phyloP scores from a whole-genome alignment of 2,113 vertebrate genomes.

The Philantomba maxwellii region DNA sequence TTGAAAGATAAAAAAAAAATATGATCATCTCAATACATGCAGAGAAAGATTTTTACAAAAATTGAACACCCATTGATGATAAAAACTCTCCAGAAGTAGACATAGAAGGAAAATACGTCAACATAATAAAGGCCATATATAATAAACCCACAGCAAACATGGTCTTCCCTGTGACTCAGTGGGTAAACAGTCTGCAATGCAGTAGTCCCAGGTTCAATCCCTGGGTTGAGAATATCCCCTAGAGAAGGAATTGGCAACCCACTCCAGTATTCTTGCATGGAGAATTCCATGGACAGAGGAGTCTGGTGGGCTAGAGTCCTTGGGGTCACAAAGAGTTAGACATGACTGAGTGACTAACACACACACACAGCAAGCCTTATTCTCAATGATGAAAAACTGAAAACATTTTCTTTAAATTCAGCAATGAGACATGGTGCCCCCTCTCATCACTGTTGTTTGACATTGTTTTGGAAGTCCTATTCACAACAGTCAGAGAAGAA shows the following conservation, averaged over 20 bases:
- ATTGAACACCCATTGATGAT: not conserved
- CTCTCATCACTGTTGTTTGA: not conserved
- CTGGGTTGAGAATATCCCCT: not conserved
- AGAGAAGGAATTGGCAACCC: not conserved
- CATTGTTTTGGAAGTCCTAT: not conserved
- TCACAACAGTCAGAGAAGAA: not conserved
- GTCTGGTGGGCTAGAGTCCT: not conserved
- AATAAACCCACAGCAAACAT: not conserved
- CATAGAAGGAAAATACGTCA: not conserved
- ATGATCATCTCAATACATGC: not conserved
- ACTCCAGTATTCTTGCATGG: not conserved
- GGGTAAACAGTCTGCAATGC: not conserved
- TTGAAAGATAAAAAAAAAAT: not conserved
- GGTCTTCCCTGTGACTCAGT: not conserved
- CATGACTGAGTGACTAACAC: not conserved
- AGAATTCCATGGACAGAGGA: not conserved
- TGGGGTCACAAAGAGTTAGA: not conserved
- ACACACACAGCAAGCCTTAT: not conserved
- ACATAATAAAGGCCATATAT: not conserved
- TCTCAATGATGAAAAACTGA: not conserved
- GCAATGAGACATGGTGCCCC: not conserved
- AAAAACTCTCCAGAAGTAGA: not conserved
- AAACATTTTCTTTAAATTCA: not conserved
- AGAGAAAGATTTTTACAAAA: not conserved
- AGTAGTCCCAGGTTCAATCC: not conserved